Conservation (phyloP, 2,888 invertebrate species). For the Ormyrus nitidulus region DNA sequence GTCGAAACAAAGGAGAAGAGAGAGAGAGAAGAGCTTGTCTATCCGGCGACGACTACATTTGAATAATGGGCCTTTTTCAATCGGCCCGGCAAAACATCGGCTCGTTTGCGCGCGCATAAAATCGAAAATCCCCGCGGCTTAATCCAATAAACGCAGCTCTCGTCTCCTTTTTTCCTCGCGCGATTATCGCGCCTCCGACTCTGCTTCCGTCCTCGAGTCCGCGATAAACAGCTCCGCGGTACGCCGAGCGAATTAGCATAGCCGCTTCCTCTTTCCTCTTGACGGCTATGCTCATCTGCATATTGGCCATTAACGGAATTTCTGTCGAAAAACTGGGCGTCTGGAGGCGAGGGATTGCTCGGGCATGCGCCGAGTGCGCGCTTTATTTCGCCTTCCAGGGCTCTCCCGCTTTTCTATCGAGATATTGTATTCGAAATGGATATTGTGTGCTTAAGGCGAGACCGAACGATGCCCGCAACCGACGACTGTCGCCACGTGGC, state of each 20-base stretch:
- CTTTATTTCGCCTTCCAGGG: not conserved
- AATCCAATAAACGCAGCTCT: slow-evolving; percentile 51
- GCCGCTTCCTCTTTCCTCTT: slow-evolving; percentile 5
- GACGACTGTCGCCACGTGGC: not conserved
- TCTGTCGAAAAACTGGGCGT: not conserved
- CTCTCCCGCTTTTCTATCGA: not conserved
- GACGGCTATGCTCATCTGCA: slow-evolving; percentile 31
- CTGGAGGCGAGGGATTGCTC: not conserved
- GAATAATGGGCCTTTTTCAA: slow-evolving; percentile 57
- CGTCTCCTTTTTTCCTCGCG: slow-evolving; percentile 4
- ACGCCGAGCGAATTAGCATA: too few species aligned
- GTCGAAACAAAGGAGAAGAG: slow-evolving; percentile 15
- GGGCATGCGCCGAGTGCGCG: not conserved
- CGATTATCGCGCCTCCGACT: not conserved
- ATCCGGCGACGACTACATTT: slow-evolving; percentile 46
- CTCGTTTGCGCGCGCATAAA: slow-evolving; percentile 55
- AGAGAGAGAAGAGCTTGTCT: slow-evolving; percentile 40
- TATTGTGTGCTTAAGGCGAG: slow-evolving; percentile 6
- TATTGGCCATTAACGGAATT: slow-evolving; percentile 48
- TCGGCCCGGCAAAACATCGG: slow-evolving; percentile 45
- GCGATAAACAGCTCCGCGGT: too few species aligned
- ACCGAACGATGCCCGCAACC: slow-evolving; percentile 6
- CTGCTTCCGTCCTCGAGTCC: too few species aligned
- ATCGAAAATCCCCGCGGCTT: slow-evolving; percentile 50
- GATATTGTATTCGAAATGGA: not conserved